These are phyloP conservation scores for Geotrypetes seraphini DNA, from an alignment of 2,797 vertebrate species.

Conservation along the genomic window DNA sequence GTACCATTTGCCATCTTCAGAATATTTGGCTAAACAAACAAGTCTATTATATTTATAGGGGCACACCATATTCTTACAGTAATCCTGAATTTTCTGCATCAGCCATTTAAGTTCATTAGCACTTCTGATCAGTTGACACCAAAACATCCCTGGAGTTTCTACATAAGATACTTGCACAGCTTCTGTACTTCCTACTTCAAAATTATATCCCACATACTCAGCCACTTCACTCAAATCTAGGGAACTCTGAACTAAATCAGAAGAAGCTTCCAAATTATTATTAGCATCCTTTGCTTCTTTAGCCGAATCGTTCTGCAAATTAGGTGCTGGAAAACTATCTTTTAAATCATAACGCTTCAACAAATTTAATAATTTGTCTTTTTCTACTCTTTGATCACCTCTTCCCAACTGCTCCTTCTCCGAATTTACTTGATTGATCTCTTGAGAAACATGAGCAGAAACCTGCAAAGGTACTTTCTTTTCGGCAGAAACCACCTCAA, in stretches of 20 bases:
- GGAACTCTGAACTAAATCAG: conserved; percentile 5
- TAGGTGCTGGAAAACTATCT: background rate
- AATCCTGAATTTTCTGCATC: conserved; percentile 73
- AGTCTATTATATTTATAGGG: conserved; percentile 42
- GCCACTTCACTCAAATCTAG: conserved; percentile 15
- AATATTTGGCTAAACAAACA: conserved; percentile 72
- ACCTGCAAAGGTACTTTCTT: background rate
- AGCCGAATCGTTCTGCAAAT: background rate
- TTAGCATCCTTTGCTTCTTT: background rate
- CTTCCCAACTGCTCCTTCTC: background rate
- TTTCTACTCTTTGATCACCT: background rate
- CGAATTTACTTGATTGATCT: background rate
- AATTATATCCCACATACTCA: conserved; percentile 47
- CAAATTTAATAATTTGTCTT: too few species aligned
- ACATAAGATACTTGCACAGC: conserved; percentile 70
- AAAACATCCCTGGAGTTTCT: conserved; percentile 78
- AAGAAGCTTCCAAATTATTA: background rate
- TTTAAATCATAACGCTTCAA: too few species aligned
- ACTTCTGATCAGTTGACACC: conserved; percentile 73
- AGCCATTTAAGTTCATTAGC: conserved; percentile 48
- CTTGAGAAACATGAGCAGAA: background rate
- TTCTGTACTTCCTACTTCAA: conserved; percentile 74
- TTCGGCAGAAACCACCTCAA: conserved; percentile 4
- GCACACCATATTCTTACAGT: conserved; percentile 50
- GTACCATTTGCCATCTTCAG: conserved; percentile 71